A percentile compares a stretch with the other conserved stretches of the same genome.
Evolutionary conservation across 2,797 vertebrate genomes (phyloP).

Genomic region (Pipistrellus nathusii): DNA sequence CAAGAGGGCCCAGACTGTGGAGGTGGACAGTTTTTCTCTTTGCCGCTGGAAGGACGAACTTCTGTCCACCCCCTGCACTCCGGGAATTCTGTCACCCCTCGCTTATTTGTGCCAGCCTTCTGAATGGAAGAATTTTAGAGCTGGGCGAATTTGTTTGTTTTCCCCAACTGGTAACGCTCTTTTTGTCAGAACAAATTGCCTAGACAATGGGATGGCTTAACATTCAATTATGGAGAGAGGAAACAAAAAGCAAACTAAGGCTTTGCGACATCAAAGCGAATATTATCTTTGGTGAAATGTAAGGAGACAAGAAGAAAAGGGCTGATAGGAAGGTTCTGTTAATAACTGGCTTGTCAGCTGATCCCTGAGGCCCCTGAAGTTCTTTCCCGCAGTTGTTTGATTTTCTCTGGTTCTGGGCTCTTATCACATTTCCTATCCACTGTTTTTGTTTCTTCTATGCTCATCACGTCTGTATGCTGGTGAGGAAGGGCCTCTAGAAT

Average conservation of each 20-base stretch:
- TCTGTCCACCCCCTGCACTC: not conserved
- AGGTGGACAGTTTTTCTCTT: not conserved
- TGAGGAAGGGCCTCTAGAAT: not conserved
- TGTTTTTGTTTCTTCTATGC: not conserved
- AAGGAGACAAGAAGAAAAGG: not conserved
- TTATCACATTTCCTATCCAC: not conserved
- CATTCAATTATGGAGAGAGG: constrained; percentile 60
- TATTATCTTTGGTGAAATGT: constrained; percentile 67
- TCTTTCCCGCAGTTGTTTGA: not conserved
- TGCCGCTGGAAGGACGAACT: not conserved
- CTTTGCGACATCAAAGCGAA: constrained; percentile 57
- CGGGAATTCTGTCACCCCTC: not conserved
- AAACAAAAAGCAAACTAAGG: constrained; percentile 40
- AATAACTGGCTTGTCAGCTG: not conserved
- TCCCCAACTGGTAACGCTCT: constrained; percentile 30
- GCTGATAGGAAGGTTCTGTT: not conserved
- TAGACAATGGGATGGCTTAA: constrained; percentile 64
- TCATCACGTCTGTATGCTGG: not conserved
- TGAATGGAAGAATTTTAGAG: constrained; percentile 15
- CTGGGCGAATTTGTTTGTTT: constrained; percentile 69
- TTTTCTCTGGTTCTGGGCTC: constrained; percentile 2
- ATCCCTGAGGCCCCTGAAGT: not conserved
- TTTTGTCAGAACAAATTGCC: constrained; percentile 68
- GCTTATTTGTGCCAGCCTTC: constrained; percentile 30
- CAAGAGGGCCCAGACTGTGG: not conserved